Base-by-base conservation (phyloP, 2,797 vertebrate genomes). In the Esox masquinongy region DNA sequence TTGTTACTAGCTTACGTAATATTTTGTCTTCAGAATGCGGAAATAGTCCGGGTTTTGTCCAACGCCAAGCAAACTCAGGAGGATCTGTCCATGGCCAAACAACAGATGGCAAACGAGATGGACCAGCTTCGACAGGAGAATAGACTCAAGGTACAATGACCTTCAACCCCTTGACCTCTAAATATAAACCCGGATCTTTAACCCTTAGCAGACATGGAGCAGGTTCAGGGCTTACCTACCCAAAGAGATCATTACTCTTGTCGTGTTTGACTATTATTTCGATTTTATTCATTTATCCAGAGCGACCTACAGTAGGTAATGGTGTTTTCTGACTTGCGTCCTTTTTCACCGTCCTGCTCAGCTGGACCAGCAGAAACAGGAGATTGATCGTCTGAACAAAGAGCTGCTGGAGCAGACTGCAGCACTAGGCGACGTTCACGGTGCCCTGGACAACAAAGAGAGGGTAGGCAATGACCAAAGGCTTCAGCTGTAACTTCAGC, bases 311-410 rank as follows among this genome's bases (percentile, higher is more conserved):
- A 14, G 43, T 11, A 7, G 3, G 43, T 47, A 14, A 2, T 47
- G 43, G 11, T 24, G 56, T 24, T 61, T 61, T 5, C 56, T 61
- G 56, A 56, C 53, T 61, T 53, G 8, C 16, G 0, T 43, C 68
- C 22, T n/a, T 69, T 24, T 61, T 61, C 19, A 19, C n/a, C 7
- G 53, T 11, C 53, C 29, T 7, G 2, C 19, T 0, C 87, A 96
- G 95, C 92, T 91, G 69, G 93, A 93, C 79, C 95, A 94, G 63
- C 96, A 96, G 85, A 93, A 91, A 2, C 92, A 95, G 79, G 90
- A 96, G 76, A 83, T 94, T 9, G 94, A 97, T 24, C 87, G 74
- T 0, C 83, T 99, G 77, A 95, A 94, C 82, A 91, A 81, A 70
- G 96, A 97, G 72, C 91, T 98, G 1, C 81, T 88, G 81, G 90